phyloP scores from a whole-genome alignment of 2,113 vertebrate genomes.

The Engraulis encrasicolus region DNA sequence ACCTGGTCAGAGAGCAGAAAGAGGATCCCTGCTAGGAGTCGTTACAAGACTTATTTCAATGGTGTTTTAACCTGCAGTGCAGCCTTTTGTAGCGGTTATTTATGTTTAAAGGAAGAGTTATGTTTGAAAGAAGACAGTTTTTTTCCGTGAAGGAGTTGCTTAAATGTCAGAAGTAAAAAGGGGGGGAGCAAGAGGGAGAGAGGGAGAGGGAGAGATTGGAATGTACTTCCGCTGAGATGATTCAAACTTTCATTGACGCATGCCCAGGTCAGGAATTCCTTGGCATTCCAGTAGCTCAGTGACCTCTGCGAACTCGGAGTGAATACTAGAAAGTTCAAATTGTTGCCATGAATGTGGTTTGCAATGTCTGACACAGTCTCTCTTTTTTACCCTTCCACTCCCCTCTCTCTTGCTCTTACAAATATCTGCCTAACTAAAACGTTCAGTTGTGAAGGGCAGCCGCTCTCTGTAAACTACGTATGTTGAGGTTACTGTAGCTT shows the following conservation, averaged over 20 bases:
- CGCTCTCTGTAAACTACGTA: not conserved
- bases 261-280: constrained; percentile 16
- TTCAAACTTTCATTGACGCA: constrained; percentile 19
- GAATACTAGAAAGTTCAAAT: constrained; percentile 15
- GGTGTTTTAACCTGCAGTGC: not conserved
- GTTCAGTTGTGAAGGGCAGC: not conserved
- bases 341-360: constrained; percentile 46
- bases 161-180: not conserved
- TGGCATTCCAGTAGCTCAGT: constrained; percentile 3
- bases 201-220: not conserved
- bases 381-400: constrained; percentile 57
- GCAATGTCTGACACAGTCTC: constrained; percentile 58
- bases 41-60: not conserved
- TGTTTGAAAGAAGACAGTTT: too few relatives aligned
- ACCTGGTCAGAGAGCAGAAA: not conserved
- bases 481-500: too few relatives aligned
- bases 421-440: not conserved
- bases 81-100: not conserved
- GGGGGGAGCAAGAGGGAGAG: not conserved
- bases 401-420: not conserved
- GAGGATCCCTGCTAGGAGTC: not conserved
- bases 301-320: constrained; percentile 11
- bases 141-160: not conserved
- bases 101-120: not conserved
- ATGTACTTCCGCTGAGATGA: constrained; percentile 14